Evolutionary conservation across 2,113 vertebrate species (phyloP).

Genomic region (Microcebus tavaratra): DNA sequence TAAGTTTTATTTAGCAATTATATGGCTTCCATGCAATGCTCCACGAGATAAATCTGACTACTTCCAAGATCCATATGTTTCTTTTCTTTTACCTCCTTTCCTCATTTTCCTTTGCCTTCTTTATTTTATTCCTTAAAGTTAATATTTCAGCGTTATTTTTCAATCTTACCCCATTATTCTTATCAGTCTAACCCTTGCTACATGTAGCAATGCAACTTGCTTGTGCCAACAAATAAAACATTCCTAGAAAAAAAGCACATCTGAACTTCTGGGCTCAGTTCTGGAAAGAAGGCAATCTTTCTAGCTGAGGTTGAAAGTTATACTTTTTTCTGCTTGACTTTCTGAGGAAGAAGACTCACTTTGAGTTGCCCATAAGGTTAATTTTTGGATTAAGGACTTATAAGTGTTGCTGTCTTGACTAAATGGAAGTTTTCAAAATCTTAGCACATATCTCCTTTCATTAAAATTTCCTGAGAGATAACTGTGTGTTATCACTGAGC

Average conservation of each 20-base stretch:
- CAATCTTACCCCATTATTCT: background rate
- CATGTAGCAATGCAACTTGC: background rate
- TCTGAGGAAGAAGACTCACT: constrained; percentile 30
- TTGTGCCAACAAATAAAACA: background rate
- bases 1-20: constrained; percentile 20
- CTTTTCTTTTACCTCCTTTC: background rate
- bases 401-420: background rate
- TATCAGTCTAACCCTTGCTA: background rate
- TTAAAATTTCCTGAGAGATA: background rate
- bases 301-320: constrained; percentile 17
- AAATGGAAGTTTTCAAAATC: background rate
- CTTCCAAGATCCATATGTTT: background rate
- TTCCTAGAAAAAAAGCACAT: constrained; percentile 50
- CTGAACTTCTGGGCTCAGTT: constrained; percentile 50
- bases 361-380: background rate
- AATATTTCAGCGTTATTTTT: constrained; percentile 42
- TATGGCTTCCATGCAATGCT: background rate
- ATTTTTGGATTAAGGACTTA: constrained; percentile 46
- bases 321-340: constrained; percentile 42
- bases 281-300: constrained; percentile 65
- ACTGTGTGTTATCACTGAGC: background rate
- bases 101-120: background rate
- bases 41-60: background rate
- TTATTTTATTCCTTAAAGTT: background rate
- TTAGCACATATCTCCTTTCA: background rate